Evolutionary conservation across 2,888 invertebrate species (phyloP).

Genomic region (Chorisops tibialis): DNA sequence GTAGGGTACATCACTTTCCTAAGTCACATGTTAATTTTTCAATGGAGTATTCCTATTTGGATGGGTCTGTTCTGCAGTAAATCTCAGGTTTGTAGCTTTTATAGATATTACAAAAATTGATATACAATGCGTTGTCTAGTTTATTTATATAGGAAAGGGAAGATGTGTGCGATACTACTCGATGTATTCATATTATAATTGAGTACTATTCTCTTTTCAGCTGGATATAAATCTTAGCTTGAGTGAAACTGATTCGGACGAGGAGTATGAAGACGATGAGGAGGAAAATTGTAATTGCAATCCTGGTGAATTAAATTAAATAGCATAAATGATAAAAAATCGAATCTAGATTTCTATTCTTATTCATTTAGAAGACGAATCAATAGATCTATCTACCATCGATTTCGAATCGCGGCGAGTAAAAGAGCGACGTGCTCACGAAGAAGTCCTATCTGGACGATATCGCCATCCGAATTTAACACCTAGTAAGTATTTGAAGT

Average conservation of each 20-base stretch:
- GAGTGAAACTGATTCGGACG: constrained; percentile 49
- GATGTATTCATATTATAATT: too few species aligned
- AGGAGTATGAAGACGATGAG: constrained; percentile 47
- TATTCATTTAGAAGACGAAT: constrained; percentile 44
- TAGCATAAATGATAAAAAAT: background rate
- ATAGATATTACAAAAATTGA: too few species aligned
- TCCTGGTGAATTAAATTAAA: constrained; percentile 2
- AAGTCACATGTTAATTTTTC: too few species aligned
- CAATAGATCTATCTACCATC: constrained; percentile 51
- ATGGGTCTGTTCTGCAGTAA: too few species aligned
- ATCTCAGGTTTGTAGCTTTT: too few species aligned
- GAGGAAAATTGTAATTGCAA: constrained; percentile 48
- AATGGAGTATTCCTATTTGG: too few species aligned
- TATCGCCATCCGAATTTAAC: constrained; percentile 51
- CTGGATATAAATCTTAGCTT: constrained; percentile 45
- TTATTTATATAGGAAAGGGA: too few species aligned
- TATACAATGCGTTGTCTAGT: too few species aligned
- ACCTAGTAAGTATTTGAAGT: constrained; percentile 40
- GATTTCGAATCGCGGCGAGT: constrained; percentile 51
- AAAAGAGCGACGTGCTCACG: constrained; percentile 51
- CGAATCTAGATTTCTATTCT: background rate
- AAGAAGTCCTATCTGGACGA: constrained; percentile 51
- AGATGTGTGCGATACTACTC: too few species aligned
- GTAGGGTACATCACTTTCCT: too few species aligned
- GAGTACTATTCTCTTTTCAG: constrained; percentile 37